A percentile compares a stretch with the other conserved stretches of the same genome.
These are phyloP conservation scores for Neogale vison DNA, from an alignment of 2,113 vertebrate species.

Conservation along the genomic window DNA sequence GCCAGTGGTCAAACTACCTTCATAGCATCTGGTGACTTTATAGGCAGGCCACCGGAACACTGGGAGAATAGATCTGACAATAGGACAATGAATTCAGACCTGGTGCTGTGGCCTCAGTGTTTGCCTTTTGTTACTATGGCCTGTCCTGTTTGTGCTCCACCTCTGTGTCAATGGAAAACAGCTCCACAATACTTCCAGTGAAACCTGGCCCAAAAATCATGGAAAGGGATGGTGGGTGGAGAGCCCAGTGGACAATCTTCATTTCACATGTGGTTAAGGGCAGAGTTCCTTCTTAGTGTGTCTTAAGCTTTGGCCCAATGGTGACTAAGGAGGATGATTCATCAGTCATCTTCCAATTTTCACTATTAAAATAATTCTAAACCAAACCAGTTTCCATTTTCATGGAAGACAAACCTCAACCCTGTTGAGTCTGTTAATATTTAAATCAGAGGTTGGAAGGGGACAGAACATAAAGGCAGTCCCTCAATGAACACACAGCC, in stretches of 20 bases:
- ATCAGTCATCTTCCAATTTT: slow-evolving; percentile 57
- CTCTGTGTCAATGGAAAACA: neutral
- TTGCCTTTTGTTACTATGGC: neutral
- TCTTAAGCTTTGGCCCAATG: slow-evolving; percentile 8
- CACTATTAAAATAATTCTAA: slow-evolving; percentile 61
- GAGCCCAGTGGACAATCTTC: neutral
- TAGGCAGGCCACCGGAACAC: neutral
- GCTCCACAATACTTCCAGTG: neutral
- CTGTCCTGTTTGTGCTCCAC: too few relatives aligned
- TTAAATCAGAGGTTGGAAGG: neutral
- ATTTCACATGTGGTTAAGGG: slow-evolving; percentile 63
- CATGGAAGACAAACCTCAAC: slow-evolving; percentile 1
- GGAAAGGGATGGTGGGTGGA: neutral
- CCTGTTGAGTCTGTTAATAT: slow-evolving; percentile 29
- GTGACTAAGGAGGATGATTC: slow-evolving; percentile 71
- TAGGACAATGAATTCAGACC: neutral
- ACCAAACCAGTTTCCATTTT: slow-evolving; percentile 41
- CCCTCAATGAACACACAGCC: neutral
- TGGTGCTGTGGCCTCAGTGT: neutral
- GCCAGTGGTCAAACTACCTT: neutral
- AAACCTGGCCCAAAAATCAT: neutral
- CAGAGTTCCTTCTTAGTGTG: slow-evolving; percentile 43
- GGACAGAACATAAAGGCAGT: neutral
- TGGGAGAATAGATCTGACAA: neutral
- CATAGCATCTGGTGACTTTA: neutral